Evolutionary conservation across 2,113 vertebrate species (phyloP).

Genomic region (Poeciliopsis turrubarensis): DNA sequence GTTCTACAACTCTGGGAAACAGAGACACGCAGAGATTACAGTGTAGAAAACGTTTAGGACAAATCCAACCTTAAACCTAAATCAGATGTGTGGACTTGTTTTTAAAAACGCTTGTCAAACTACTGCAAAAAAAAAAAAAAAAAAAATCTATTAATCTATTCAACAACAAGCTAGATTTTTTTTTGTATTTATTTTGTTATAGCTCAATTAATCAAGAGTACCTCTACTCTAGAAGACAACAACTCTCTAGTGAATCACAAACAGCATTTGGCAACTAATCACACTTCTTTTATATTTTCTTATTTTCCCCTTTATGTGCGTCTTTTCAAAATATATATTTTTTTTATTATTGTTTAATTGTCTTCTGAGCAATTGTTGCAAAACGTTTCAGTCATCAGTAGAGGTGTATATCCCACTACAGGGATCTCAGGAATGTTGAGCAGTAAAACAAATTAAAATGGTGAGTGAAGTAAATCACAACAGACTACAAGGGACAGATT

Average conservation of each 20-base stretch:
- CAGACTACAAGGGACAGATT: neutral
- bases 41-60: neutral
- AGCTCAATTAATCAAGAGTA: no score
- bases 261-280: neutral
- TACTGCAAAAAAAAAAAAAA: neutral
- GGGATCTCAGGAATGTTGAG: neutral
- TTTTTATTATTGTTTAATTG: neutral
- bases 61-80: neutral
- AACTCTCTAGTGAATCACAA: neutral
- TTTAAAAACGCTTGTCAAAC: neutral
- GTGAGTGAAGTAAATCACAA: neutral
- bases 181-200: neutral
- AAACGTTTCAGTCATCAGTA: neutral
- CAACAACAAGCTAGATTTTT: neutral
- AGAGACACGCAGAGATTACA: conserved; percentile 15
- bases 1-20: conserved; percentile 14
- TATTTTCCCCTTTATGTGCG: neutral
- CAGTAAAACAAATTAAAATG: neutral
- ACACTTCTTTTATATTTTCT: neutral
- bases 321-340: neutral
- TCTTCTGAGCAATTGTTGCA: neutral
- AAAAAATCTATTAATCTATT: neutral
- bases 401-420: neutral
- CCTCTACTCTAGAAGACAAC: no score
- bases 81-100: neutral